Base-by-base conservation (phyloP, 2,888 invertebrate species). In the Orthonevra nobilis region DNA sequence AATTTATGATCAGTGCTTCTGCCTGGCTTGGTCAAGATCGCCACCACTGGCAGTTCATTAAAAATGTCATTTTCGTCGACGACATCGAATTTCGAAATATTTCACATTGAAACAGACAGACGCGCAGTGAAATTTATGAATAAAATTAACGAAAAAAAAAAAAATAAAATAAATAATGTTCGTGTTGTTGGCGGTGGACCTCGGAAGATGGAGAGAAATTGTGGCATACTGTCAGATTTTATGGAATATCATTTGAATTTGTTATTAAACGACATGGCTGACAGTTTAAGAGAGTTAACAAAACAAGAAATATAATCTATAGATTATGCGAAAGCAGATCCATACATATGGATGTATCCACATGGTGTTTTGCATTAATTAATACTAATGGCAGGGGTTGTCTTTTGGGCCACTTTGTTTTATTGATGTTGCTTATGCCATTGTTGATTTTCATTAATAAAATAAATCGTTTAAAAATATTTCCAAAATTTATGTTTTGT, bases 201-300 rank as follows among this genome's bases (percentile, higher is more conserved):
- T n/a, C n/a, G n/a, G n/a, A n/a, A 52, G 28, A 54, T 54, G 58
- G n/a, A n/a, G n/a, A 68, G 44, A 68, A 56, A 56, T 70, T 34
- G 26, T 56, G 40, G 54, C 17, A 58, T 52, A 36, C 26, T 77
- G 58, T 64, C 64, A 40, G 34, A 52, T 46, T 60, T 50, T 54
- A 75, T 63, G 46, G 63, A 70, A 44, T 58, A 63, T 52, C 19
- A 44, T 61, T 70, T 70, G 63, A 44, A 63, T 69, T 61, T 36
- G 20, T 69, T 61, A 69, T 63, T 70, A 60, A 64, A 64, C 44
- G 40, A 48, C 38, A 58, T 48, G 40, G 48, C 28, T 58, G 69
- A 60, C 69, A 69, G 68, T 26, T 48, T 17, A 48, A 23, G 10
- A 46, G 68, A 42, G 28, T 19, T 48, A 5, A 10, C 9, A 17